Evolutionary conservation across 1,140 invertebrate species (phyloP).

Genomic region (Nasonia vitripennis): DNA sequence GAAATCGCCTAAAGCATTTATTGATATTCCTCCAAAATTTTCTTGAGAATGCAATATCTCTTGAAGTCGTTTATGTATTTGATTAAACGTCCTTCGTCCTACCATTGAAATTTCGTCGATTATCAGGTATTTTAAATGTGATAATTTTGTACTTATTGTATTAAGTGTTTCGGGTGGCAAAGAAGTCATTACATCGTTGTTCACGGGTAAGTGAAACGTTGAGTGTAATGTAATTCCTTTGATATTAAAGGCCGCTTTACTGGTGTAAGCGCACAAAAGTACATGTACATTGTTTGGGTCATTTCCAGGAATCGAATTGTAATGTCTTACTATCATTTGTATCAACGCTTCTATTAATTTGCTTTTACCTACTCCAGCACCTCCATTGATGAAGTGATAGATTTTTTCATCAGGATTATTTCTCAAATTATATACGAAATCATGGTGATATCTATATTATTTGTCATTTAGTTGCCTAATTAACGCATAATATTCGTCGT

Average conservation of each 20-base stretch:
- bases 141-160: slow-evolving; percentile 47
- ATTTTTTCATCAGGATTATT: slow-evolving; percentile 9
- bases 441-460: slow-evolving; percentile 13
- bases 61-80: slow-evolving; percentile 59
- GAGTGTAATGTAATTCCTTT: slow-evolving; percentile 62
- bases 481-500: slow-evolving; percentile 19
- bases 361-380: slow-evolving; percentile 58
- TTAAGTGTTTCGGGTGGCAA: neutral
- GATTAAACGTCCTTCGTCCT: slow-evolving; percentile 52
- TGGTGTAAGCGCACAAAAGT: slow-evolving; percentile 58
- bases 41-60: slow-evolving; percentile 59
- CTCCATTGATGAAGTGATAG: slow-evolving; percentile 50
- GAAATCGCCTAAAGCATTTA: slow-evolving; percentile 45
- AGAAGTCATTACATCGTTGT: slow-evolving; percentile 34
- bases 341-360: slow-evolving; percentile 51
- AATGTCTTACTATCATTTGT: slow-evolving; percentile 49
- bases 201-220: slow-evolving; percentile 58
- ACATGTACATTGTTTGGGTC: neutral
- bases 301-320: slow-evolving; percentile 42
- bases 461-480: slow-evolving; percentile 21
- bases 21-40: slow-evolving; percentile 55
- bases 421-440: neutral
- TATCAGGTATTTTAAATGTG: slow-evolving; percentile 61
- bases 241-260: slow-evolving; percentile 63
- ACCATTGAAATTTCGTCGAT: slow-evolving; percentile 69